phyloP scores from a whole-genome alignment of 2,888 invertebrate genomes.

The Suillia variegata region DNA sequence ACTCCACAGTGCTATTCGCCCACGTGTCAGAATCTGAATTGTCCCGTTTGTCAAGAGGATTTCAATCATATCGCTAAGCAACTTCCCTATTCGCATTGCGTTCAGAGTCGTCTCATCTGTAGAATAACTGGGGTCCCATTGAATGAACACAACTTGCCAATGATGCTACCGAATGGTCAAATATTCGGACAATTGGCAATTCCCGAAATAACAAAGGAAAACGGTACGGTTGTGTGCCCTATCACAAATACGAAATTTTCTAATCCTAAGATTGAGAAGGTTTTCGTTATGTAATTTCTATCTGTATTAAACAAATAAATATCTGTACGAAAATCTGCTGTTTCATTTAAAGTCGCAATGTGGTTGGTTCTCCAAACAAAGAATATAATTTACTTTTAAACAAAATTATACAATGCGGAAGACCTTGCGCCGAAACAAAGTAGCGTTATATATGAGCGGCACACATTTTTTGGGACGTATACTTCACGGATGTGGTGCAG shows the following conservation, averaged over 20 bases:
- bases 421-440: too few species aligned
- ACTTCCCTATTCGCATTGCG: slow-evolving; percentile 94
- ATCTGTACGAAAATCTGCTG: too few species aligned
- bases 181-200: slow-evolving; percentile 95
- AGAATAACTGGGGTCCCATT: slow-evolving; percentile 86
- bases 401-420: too few species aligned
- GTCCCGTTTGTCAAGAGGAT: slow-evolving; percentile 91
- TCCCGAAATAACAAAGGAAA: slow-evolving; percentile 90
- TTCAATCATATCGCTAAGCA: slow-evolving; percentile 83
- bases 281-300: slow-evolving; percentile 86
- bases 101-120: slow-evolving; percentile 93
- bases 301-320: too few species aligned
- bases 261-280: slow-evolving; percentile 92
- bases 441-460: too few species aligned
- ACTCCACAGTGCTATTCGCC: slow-evolving; percentile 85
- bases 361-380: too few species aligned
- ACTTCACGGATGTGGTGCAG: too few species aligned
- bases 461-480: too few species aligned
- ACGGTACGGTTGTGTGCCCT: slow-evolving; percentile 91
- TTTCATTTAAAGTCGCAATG: too few species aligned
- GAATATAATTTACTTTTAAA: too few species aligned
- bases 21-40: slow-evolving; percentile 78
- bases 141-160: slow-evolving; percentile 97
- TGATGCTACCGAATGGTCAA: slow-evolving; percentile 98
- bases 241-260: slow-evolving; percentile 91